phyloP scores from a whole-genome alignment of 2,797 vertebrate genomes.

The Cryptoblepharus egeriae region DNA sequence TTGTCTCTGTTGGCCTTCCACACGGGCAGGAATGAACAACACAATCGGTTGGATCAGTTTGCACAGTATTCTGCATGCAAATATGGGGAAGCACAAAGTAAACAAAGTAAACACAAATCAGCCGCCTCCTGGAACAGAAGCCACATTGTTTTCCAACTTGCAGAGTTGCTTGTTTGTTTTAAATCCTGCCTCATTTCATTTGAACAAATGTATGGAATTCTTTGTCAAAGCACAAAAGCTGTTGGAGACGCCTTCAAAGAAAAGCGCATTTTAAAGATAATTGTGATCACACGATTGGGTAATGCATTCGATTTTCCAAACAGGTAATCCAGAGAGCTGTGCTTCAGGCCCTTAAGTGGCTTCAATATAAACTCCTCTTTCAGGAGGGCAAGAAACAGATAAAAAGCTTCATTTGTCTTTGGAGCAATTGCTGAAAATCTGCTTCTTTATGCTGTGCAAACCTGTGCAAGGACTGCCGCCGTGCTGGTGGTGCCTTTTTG shows the following conservation, averaged over 20 bases:
- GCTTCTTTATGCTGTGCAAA: conserved; percentile 68
- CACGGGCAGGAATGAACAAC: conserved; percentile 31
- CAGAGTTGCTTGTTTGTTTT: conserved; percentile 38
- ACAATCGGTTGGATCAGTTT: conserved; percentile 45
- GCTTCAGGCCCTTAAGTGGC: conserved; percentile 75
- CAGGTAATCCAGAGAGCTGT: conserved; percentile 72
- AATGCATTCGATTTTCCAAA: conserved; percentile 70
- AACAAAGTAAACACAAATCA: conserved; percentile 62
- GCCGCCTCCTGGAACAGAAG: conserved; percentile 38
- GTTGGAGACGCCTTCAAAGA: conserved; percentile 65
- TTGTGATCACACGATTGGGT: conserved; percentile 62
- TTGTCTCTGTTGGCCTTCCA: conserved; percentile 49
- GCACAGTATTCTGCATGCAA: conserved; percentile 18
- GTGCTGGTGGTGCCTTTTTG: conserved; percentile 63
- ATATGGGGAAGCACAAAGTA: conserved; percentile 50
- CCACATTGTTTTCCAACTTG: conserved; percentile 4
- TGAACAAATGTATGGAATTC: conserved; percentile 32
- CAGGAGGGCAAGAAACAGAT: conserved; percentile 65
- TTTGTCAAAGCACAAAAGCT: conserved; percentile 62
- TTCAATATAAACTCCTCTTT: conserved; percentile 76
- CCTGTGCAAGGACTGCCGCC: conserved; percentile 41
- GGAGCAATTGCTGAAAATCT: conserved; percentile 62
- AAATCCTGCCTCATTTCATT: conserved; percentile 55
- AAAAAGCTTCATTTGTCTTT: conserved; percentile 79
- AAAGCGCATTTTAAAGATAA: conserved; percentile 59